Conservation (phyloP, 2,113 vertebrate genomes). For the Chaetops frenatus region DNA sequence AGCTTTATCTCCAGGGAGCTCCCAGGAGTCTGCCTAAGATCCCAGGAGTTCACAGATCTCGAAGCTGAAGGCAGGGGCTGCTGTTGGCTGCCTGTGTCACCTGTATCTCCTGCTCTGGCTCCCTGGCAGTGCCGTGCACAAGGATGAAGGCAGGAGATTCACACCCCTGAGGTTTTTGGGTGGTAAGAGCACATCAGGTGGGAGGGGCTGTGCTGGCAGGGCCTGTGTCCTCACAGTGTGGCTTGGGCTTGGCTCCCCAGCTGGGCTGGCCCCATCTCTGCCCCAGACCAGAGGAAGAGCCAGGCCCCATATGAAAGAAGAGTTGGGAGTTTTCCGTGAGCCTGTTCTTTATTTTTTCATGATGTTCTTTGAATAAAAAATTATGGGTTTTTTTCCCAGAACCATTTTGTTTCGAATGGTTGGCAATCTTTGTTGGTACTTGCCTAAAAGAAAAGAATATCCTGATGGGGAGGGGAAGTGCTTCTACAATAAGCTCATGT, state of each 20-base stretch:
- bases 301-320: not conserved
- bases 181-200: not conserved
- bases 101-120: not conserved
- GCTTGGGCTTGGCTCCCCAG: not conserved
- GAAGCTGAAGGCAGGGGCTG: not conserved
- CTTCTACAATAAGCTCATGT: not conserved
- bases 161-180: not conserved
- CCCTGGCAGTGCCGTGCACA: not conserved
- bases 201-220: not conserved
- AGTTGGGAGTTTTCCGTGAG: fast-evolving
- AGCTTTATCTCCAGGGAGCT: not conserved
- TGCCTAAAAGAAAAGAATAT: not conserved
- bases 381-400: not conserved
- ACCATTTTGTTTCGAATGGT: not conserved
- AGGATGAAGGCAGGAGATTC: not conserved
- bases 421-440: not conserved
- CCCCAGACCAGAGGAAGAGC: not conserved
- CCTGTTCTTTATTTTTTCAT: not conserved
- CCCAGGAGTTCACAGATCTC: not conserved
- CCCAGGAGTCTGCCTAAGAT: not conserved
- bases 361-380: not conserved
- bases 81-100: not conserved
- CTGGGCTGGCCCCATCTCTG: not conserved
- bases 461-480: not conserved
- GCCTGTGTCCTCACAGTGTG: not conserved